A percentile compares a stretch with the other conserved stretches of the same genome.
Conservation (phyloP, 1,140 invertebrate genomes). For the Orius laevigatus region DNA sequence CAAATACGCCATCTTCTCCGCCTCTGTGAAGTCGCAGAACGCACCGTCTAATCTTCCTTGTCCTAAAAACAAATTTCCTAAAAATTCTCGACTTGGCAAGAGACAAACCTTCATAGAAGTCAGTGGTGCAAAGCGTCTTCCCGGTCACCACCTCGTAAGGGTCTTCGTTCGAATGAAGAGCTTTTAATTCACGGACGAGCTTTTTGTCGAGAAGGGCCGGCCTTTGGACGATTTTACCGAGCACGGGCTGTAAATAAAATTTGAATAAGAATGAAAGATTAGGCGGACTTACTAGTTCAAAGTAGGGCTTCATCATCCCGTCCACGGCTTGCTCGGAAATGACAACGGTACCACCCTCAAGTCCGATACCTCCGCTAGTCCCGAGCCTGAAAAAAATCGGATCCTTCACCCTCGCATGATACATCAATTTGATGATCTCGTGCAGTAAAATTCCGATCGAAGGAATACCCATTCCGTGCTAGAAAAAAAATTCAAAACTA, state of each 20-base stretch:
- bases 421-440: constrained; percentile 86
- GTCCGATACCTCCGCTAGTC: constrained; percentile 81
- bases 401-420: constrained; percentile 73
- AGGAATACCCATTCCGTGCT: constrained; percentile 90
- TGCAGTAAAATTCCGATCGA: constrained; percentile 83
- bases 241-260: constrained; percentile 48
- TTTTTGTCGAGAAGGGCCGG: constrained; percentile 68
- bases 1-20: constrained; percentile 81
- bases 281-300: constrained; percentile 41
- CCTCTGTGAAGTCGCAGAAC: constrained; percentile 83
- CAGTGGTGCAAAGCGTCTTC: constrained; percentile 89
- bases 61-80: constrained; percentile 17
- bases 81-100: not conserved
- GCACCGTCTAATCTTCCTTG: constrained; percentile 83
- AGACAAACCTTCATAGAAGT: constrained; percentile 94
- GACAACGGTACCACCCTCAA: constrained; percentile 74
- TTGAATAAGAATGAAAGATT: not conserved
- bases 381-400: constrained; percentile 84
- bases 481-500: constrained; percentile 19
- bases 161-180: constrained; percentile 52
- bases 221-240: constrained; percentile 69
- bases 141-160: constrained; percentile 75
- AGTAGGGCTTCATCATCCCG: constrained; percentile 50
- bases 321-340: constrained; percentile 78
- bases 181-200: constrained; percentile 59